Evolutionary conservation across 2,888 invertebrate genomes (phyloP).

Genomic region (Ametastegia equiseti): DNA sequence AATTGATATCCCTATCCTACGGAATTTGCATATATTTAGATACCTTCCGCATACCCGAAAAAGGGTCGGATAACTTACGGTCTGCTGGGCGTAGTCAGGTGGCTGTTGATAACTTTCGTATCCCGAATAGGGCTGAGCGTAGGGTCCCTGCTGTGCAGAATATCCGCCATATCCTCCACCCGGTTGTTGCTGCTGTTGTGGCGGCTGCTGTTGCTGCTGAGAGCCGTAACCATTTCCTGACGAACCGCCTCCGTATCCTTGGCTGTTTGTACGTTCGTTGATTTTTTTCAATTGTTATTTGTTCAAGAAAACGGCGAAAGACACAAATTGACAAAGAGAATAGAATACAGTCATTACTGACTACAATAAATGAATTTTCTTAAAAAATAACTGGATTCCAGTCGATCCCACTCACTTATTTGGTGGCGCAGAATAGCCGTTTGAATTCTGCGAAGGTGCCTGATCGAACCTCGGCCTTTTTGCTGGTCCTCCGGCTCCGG

Average conservation of each 20-base stretch:
- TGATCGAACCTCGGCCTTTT: constrained; percentile 77
- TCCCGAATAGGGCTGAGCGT: constrained; percentile 70
- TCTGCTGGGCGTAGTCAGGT: constrained; percentile 71
- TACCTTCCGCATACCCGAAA: background rate
- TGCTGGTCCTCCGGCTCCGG: constrained; percentile 79
- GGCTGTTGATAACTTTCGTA: constrained; percentile 73
- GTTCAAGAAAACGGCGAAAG: too few species aligned
- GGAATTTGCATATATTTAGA: background rate
- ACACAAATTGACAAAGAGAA: too few species aligned
- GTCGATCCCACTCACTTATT: constrained; percentile 55
- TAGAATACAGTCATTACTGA: too few species aligned
- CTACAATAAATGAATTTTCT: background rate
- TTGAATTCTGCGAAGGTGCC: constrained; percentile 69
- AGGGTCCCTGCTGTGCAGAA: constrained; percentile 66
- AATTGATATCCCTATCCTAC: too few species aligned
- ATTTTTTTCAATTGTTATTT: too few species aligned
- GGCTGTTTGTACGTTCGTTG: too few species aligned
- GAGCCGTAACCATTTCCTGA: constrained; percentile 68
- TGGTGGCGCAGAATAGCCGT: constrained; percentile 70
- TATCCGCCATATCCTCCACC: constrained; percentile 67
- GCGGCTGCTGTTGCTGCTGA: constrained; percentile 60
- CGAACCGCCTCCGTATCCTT: constrained; percentile 65
- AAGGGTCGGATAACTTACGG: constrained; percentile 62
- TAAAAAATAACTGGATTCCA: background rate
- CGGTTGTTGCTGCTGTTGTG: constrained; percentile 64